Base-by-base conservation (phyloP, 2,113 vertebrate species). In the Parus major region DNA sequence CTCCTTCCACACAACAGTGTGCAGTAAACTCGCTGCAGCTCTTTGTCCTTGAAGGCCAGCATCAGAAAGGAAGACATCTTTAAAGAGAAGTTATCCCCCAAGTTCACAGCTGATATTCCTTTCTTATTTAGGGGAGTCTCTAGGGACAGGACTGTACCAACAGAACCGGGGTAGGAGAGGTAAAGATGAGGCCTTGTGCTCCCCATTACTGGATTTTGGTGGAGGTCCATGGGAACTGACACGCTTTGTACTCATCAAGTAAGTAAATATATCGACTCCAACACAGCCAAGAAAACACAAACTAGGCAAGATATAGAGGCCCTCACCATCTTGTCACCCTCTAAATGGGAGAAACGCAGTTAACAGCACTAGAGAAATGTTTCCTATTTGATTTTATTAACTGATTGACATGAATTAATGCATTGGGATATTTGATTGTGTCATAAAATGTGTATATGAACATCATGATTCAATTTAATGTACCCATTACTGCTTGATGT, bases 401-500 rank as follows among this genome's bases (percentile, higher is more conserved):
- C 98, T 98, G 98, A 98, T 98, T 98, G 98, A 98, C 98, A 98
- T 98, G 97, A 98, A 98, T 98, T 98, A 98, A 98, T 98, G 96
- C 97, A 98, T 98, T 98, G 98, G 95, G 96, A 98, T 98, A 98
- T 98, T 98, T 98, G 98, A 98, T 98, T 98, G 94, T 98, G 96
- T 98, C 98, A 97, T 98, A 98, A 98, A 98, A 98, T 97, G 98
- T 98, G 97, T 98, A 98, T 98, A 98, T 98, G 98, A 98, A 98
- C 97, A 97, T 97, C 98, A 98, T 98, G 97, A 98, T 97, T 98
- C 98, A 98, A 98, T 98, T 98, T 98, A 98, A 98, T 98, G 96
- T 97, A 97, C 97, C 98, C 97, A 98, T 98, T 98, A 98, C 98
- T 98, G 97, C 97, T 98, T 98, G 98, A 98, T 98, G 97, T 98